Percentiles rank a stretch among this genome's conserved stretches.
phyloP scores from a whole-genome alignment of 2,797 vertebrate genomes.

The Echiichthys vipera region DNA sequence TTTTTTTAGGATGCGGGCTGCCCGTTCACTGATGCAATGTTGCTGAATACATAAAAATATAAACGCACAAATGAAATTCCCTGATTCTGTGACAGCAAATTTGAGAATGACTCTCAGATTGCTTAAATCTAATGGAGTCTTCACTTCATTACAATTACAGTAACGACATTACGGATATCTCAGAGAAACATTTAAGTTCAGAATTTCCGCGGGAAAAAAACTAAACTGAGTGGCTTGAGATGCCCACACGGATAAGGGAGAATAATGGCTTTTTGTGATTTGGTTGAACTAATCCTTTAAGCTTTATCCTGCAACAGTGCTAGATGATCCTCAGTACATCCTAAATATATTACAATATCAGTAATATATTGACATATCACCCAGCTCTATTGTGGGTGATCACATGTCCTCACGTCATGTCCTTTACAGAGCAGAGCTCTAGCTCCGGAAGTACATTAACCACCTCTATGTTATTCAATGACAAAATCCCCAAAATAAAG shows the following conservation, averaged over 20 bases:
- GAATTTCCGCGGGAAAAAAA: conserved; percentile 5
- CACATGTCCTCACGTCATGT: background rate
- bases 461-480: conserved; percentile 5
- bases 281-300: conserved; percentile 46
- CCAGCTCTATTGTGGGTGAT: background rate
- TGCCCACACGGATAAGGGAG: background rate
- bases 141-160: too few relatives aligned
- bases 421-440: background rate
- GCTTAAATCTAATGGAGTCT: background rate
- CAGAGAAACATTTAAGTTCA: background rate
- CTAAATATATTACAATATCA: conserved; percentile 1
- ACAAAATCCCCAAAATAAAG: conserved; percentile 24
- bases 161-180: too few relatives aligned
- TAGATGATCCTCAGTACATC: conserved; percentile 26
- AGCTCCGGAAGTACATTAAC: background rate
- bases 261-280: conserved; percentile 24
- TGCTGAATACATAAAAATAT: conserved; percentile 4
- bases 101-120: background rate
- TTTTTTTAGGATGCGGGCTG: background rate
- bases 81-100: background rate
- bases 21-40: background rate
- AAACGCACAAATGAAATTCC: background rate
- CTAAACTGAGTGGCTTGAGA: background rate
- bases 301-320: conserved; percentile 28
- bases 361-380: background rate